Conservation (phyloP, 2,888 invertebrate species). For the Stenoptilia bipunctidactyla region DNA sequence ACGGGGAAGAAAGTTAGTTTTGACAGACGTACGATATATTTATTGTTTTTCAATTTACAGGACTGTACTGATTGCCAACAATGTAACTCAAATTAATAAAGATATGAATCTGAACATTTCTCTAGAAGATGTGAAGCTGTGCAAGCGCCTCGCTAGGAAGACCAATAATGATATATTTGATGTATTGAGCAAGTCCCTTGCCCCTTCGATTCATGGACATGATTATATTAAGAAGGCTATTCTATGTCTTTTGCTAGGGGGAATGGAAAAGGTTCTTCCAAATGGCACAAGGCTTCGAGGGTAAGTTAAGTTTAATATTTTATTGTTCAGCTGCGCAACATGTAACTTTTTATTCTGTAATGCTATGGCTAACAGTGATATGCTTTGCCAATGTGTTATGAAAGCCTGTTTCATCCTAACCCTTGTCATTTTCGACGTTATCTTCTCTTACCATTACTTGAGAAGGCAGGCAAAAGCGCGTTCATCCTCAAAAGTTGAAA, state of each 20-base stretch:
- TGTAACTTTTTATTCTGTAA: too few species aligned
- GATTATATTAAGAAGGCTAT: slow-evolving; percentile 97
- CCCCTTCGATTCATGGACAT: slow-evolving; percentile 98
- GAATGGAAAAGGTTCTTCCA: slow-evolving; percentile 92
- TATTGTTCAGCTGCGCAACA: too few species aligned
- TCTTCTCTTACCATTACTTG: too few species aligned
- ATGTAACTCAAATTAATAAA: slow-evolving; percentile 90
- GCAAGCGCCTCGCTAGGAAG: slow-evolving; percentile 83
- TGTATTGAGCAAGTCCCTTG: slow-evolving; percentile 89
- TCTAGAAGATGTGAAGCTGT: slow-evolving; percentile 88
- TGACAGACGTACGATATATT: too few species aligned
- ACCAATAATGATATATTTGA: slow-evolving; percentile 87
- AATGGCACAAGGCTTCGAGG: slow-evolving; percentile 94
- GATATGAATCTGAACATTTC: slow-evolving; percentile 84
- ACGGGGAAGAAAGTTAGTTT: too few species aligned
- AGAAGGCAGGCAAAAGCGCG: too few species aligned
- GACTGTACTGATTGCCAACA: slow-evolving; percentile 94
- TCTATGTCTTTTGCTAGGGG: slow-evolving; percentile 92
- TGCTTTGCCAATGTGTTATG: too few species aligned
- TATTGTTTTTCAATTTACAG: slow-evolving; percentile 55
- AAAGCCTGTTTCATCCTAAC: too few species aligned
- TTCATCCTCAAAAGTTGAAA: too few species aligned
- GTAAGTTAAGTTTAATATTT: slow-evolving; percentile 44
- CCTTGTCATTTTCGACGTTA: too few species aligned
- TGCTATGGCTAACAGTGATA: too few species aligned